Conservation (phyloP, 2,888 invertebrate genomes). For the Taphrorychus bicolor region DNA sequence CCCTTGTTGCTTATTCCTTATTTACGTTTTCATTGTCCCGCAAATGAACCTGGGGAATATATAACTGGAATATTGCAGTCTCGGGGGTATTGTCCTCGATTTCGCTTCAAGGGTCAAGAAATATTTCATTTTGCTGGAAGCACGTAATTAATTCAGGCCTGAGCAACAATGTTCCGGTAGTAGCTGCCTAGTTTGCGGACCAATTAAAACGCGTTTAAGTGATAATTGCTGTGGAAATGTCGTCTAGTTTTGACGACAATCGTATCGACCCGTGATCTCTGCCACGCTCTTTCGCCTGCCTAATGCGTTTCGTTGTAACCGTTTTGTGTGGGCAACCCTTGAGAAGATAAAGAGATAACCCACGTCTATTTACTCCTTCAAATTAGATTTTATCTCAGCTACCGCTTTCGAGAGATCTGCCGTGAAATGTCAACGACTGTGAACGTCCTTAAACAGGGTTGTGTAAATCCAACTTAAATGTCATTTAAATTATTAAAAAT, state of each 20-base stretch:
- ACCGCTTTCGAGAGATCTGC: slow-evolving; percentile 8
- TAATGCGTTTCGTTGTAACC: slow-evolving; percentile 48
- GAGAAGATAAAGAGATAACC: slow-evolving; percentile 47
- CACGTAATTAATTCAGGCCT: no score
- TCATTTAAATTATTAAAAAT: not conserved
- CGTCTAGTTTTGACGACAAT: slow-evolving; percentile 50
- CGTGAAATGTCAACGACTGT: not conserved
- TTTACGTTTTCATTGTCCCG: slow-evolving; percentile 59
- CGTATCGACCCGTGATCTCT: slow-evolving; percentile 48
- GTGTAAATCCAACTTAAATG: not conserved
- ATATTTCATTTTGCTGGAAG: not conserved
- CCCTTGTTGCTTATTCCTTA: slow-evolving; percentile 55
- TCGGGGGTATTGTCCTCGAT: no score
- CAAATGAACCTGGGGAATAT: slow-evolving; percentile 56
- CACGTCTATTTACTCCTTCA: slow-evolving; percentile 40
- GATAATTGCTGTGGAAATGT: slow-evolving; percentile 53
- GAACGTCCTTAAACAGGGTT: not conserved
- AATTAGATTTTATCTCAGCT: slow-evolving; percentile 35
- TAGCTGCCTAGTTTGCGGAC: slow-evolving; percentile 43
- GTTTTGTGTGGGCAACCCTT: slow-evolving; percentile 45
- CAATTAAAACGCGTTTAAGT: slow-evolving; percentile 52
- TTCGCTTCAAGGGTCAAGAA: no score
- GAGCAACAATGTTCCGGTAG: slow-evolving; percentile 5
- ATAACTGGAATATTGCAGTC: no score
- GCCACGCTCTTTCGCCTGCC: slow-evolving; percentile 44